phyloP scores from a whole-genome alignment of 2,888 invertebrate genomes.

The Leistus spinibarbis region DNA sequence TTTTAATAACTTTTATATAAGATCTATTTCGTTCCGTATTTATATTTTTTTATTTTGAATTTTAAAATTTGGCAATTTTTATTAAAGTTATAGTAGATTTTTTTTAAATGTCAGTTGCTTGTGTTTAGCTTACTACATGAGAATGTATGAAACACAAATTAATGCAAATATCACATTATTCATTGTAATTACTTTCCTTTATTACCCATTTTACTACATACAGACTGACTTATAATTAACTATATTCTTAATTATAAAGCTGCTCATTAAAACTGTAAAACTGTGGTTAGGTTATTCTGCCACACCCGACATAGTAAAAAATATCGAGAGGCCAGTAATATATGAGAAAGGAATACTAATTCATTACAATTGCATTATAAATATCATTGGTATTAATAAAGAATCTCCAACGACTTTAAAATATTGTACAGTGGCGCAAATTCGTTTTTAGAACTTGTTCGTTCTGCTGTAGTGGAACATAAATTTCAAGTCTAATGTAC shows the following conservation, averaged over 20 bases:
- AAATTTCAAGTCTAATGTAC: neutral
- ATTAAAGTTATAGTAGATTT: no score
- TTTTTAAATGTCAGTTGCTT: neutral
- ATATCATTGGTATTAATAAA: neutral
- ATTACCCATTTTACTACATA: constrained; percentile 28
- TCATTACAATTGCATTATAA: neutral
- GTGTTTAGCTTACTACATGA: neutral
- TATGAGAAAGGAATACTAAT: neutral
- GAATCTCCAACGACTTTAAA: neutral
- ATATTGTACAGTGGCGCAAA: neutral
- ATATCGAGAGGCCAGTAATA: neutral
- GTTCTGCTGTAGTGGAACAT: neutral
- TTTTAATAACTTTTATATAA: neutral
- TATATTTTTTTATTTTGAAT: no score
- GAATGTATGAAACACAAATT: constrained; percentile 21
- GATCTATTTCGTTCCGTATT: neutral
- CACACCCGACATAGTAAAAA: constrained; percentile 3
- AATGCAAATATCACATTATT: constrained; percentile 25
- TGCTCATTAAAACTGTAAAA: constrained; percentile 30
- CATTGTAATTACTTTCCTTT: constrained; percentile 31
- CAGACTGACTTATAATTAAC: constrained; percentile 24
- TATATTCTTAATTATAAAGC: constrained; percentile 30
- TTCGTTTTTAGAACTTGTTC: neutral
- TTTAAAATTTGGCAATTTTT: no score
- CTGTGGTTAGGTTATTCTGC: neutral